Base-by-base conservation (phyloP, 2,797 vertebrate species). In the Hoplostethus mediterraneus region DNA sequence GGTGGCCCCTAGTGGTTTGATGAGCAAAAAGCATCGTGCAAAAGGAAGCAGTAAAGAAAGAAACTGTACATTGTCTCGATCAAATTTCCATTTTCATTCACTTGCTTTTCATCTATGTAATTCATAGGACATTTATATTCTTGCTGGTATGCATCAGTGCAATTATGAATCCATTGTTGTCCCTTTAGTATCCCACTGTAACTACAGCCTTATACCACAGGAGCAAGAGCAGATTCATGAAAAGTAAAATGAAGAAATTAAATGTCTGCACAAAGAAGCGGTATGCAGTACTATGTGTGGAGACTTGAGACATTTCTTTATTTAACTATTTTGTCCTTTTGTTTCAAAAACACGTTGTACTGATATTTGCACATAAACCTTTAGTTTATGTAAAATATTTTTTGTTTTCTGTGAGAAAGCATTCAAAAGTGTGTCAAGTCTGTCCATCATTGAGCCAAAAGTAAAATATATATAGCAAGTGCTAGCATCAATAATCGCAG, bases 131-230 rank as follows among this genome's bases (percentile, higher is more conserved):
- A 48, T n/a, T 47, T 16, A 16, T n/a, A 48, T 4, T 12, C 14
- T 55, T 12, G 14, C 42, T 71, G 63, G 53, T 8, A 16, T 52
- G 25, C 30, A 54, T 54, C 9, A 53, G 5, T 63, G 55, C 38
- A 13, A 51, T 36, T 21, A 58, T 40, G 10, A n/a, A 47, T 36
- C 51, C n/a, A 47, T 4, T 28, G 16, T 4, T 28, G 16, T 66
- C 9, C 14, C 8, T 16, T 67, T 9, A 55, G 14, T 44, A 40
- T 59, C 38, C 38, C 0, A 28, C 47, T 74, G 63, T 76, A 83
- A 67, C 63, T 63, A 17, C 66, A 79, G 80, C 85, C 82, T 87
- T 82, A 82, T 66, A 42, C 51, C 16, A 38, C 38, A 77, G n/a
- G 52, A 86, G 65, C 42, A 14, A 40, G 17, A 60, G 21, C 21